phyloP scores from a whole-genome alignment of 2,888 invertebrate genomes.

The Cistogaster globosa region DNA sequence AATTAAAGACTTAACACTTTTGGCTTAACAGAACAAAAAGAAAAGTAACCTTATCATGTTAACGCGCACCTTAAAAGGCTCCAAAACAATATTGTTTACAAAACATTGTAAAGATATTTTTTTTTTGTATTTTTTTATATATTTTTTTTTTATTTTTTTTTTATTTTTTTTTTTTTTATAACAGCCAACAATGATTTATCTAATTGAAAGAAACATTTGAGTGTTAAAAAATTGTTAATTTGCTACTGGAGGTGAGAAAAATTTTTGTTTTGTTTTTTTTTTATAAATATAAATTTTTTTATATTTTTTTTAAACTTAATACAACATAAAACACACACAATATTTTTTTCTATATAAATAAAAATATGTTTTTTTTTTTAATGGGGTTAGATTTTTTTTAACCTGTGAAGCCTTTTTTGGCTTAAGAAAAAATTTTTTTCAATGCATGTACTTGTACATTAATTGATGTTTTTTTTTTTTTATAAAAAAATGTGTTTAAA shows the following conservation, averaged over 20 bases:
- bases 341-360: conserved; percentile 48
- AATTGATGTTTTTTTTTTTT: conserved; percentile 24
- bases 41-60: neutral
- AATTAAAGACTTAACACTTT: neutral
- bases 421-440: conserved; percentile 31
- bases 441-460: conserved; percentile 55
- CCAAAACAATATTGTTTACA: conserved; percentile 35
- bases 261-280: conserved; percentile 72
- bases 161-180: conserved; percentile 66
- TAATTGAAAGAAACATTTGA: conserved; percentile 66
- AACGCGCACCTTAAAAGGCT: neutral
- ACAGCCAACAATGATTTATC: conserved; percentile 67
- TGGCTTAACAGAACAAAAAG: neutral
- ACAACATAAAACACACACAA: conserved; percentile 59
- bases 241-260: conserved; percentile 73
- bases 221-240: conserved; percentile 55
- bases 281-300: conserved; percentile 54
- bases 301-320: conserved; percentile 49
- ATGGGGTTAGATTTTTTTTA: conserved; percentile 10
- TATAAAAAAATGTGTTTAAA: conserved; percentile 12
- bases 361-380: conserved; percentile 36
- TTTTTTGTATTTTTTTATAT: no score
- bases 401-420: conserved; percentile 24
- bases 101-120: conserved; percentile 59
- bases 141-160: conserved; percentile 41